These are phyloP conservation scores for Lepus townsendii DNA, from an alignment of 2,797 vertebrate species.

Conservation along the genomic window DNA sequence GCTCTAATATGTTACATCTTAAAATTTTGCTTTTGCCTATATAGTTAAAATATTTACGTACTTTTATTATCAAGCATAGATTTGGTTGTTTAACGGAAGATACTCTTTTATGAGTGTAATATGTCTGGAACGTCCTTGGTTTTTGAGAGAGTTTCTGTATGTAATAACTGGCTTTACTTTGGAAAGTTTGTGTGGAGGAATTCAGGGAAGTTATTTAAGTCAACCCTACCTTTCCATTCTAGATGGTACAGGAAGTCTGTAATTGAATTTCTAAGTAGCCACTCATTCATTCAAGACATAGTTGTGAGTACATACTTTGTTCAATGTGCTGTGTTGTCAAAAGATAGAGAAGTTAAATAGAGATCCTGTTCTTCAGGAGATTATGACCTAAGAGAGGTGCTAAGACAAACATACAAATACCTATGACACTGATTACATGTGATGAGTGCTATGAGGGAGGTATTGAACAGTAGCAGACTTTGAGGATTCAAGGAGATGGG, in stretches of 20 bases:
- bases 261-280: slow-evolving; percentile 75
- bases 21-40: slow-evolving; percentile 62
- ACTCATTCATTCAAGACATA: slow-evolving; percentile 65
- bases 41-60: slow-evolving; percentile 62
- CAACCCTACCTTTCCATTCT: slow-evolving; percentile 35
- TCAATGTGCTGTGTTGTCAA: slow-evolving; percentile 69
- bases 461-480: slow-evolving; percentile 31
- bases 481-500: slow-evolving; percentile 23
- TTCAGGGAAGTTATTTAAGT: slow-evolving; percentile 15
- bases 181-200: slow-evolving; percentile 60
- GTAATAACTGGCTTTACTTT: slow-evolving; percentile 53
- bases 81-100: slow-evolving; percentile 52
- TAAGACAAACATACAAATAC: slow-evolving; percentile 66
- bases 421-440: slow-evolving; percentile 65
- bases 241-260: slow-evolving; percentile 62
- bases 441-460: neutral
- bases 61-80: slow-evolving; percentile 66
- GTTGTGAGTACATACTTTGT: slow-evolving; percentile 72
- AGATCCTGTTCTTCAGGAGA: slow-evolving; percentile 68
- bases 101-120: neutral
- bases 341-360: slow-evolving; percentile 68
- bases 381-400: slow-evolving; percentile 67
- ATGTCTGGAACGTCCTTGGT: slow-evolving; percentile 61
- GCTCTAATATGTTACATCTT: slow-evolving; percentile 52
- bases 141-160: slow-evolving; percentile 66